Conservation (phyloP, 2,113 vertebrate genomes). For the Osmerus mordax region DNA sequence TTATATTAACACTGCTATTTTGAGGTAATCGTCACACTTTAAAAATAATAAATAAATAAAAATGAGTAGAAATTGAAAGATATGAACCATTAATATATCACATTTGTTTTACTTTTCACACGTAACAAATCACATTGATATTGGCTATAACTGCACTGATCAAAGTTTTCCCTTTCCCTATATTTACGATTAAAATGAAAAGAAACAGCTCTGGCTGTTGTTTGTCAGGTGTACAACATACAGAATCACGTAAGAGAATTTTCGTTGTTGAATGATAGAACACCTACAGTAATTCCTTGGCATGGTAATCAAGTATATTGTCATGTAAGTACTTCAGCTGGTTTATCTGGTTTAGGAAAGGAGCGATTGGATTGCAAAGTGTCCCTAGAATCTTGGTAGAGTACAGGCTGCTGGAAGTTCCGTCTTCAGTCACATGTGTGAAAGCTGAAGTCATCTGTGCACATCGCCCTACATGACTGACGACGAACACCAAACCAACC, state of each 20-base stretch:
- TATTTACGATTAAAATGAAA: too few relatives aligned
- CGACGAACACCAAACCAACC: too few relatives aligned
- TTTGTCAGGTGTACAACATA: too few relatives aligned
- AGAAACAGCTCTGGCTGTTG: too few relatives aligned
- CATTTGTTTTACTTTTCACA: conserved; percentile 20
- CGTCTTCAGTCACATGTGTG: too few relatives aligned
- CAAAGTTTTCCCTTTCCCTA: background rate
- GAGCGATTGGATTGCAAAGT: too few relatives aligned
- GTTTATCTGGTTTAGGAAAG: background rate
- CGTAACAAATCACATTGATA: conserved; percentile 14
- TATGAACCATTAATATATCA: conserved; percentile 31
- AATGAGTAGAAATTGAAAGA: conserved; percentile 21
- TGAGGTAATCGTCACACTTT: conserved; percentile 45
- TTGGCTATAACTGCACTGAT: conserved; percentile 4
- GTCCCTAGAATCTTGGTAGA: too few relatives aligned
- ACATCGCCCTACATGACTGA: too few relatives aligned
- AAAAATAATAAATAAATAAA: conserved; percentile 24
- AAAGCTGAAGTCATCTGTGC: too few relatives aligned
- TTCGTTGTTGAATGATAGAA: background rate
- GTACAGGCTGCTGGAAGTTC: too few relatives aligned
- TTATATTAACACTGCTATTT: conserved; percentile 9
- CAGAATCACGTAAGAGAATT: too few relatives aligned
- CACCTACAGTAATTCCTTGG: conserved; percentile 1
- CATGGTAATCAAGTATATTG: conserved; percentile 3
- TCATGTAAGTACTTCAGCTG: too few relatives aligned